Base-by-base conservation (phyloP, 2,888 invertebrate species). In the Drosophila meridiana region DNA sequence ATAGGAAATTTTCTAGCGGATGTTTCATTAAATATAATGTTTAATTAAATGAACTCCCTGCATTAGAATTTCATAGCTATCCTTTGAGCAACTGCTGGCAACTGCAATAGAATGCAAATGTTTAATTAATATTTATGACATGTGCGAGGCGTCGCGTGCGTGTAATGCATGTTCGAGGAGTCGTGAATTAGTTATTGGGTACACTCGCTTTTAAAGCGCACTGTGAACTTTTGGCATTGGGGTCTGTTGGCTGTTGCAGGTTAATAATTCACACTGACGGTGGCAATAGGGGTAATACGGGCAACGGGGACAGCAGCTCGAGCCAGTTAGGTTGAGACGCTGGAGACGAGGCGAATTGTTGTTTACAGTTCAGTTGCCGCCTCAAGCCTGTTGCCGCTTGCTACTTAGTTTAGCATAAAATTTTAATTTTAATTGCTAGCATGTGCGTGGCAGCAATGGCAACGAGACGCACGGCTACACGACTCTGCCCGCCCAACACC, bases 401-500 rank as follows among this genome's bases (percentile, higher is more conserved):
- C 87, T 82, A 90, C 87, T 87, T 88, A 89, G 87, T 90, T 90
- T 88, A 85, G 86, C 87, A 87, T 87, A 88, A 79, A 87, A 87
- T 87, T 87, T 88, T 87, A 87, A 87, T 87, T 90, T 88, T 87
- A 90, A 87, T 87, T 87, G 90, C 86, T 52, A 86, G 83, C 87
- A 87, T 87, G 90, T 87, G 87, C 90, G 83, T 88, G 88, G 80
- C 85, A 87, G 81, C 50, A 76, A 55, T 72, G 73, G 59, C 80
- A 80, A 55, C 56, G 64, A 75, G 67, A 9, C 36, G 73, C 63
- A 65, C 42, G 69, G 20, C 58, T 38, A 43, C 55, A 63, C 45
- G 48, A 55, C 64, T 30, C 40, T 5, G 38, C 13, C 38, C 11
- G 11, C 36, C 36, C 38, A 8, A 4, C 11, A 13, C 14, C 13